Evolutionary conservation across 2,888 invertebrate genomes (phyloP), one percentile per base, ranked within the genome.

Genomic region (Empis livida): DNA sequence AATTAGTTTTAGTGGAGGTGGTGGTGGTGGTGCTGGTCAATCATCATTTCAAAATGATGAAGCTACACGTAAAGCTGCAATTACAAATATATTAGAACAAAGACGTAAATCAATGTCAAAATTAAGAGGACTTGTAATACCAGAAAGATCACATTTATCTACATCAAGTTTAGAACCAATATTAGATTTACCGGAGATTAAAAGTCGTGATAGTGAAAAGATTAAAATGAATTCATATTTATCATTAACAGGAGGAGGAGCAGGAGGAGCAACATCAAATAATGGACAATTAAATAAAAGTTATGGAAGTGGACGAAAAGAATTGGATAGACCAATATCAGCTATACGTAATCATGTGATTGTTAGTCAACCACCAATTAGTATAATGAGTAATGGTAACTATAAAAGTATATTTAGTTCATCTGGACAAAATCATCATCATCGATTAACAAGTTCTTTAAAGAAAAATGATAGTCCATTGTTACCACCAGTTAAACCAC

Each of bases 51-150:
- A n/a, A n/a, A 60, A 60, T 64, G 58, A 63, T 50, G 72, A 72
- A 51, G 70, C 64, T 6, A 62, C 62, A 3, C 76, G 80, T 53
- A 77, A 78, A 61, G 77, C 77, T 2, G 82, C 83, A 51, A 73
- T 87, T 59, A 83, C 80, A 57, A 80, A 82, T 56, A 70, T 90
- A 55, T 77, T 86, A 56, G 90, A 90, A 65, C 87, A 89, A 63
- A 75, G 90, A 47, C 79, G 83, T 54, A 83, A 82, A 60, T 84
- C 84, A 16, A 79, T 89, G 68, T 86, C 88, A 3, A 91, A 90
- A 67, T 68, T 92, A 49, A 77, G 89, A 59, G 91, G 90, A n/a
- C 71, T 92, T 57, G 85, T 89, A 31, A 92, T 92, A 61, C 91
- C 91, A 5, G 90, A 91, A 58, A 74, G 76, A 51, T 73, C 76